Conservation (phyloP, 2,888 invertebrate species). For the Drosophila peninsularis region DNA sequence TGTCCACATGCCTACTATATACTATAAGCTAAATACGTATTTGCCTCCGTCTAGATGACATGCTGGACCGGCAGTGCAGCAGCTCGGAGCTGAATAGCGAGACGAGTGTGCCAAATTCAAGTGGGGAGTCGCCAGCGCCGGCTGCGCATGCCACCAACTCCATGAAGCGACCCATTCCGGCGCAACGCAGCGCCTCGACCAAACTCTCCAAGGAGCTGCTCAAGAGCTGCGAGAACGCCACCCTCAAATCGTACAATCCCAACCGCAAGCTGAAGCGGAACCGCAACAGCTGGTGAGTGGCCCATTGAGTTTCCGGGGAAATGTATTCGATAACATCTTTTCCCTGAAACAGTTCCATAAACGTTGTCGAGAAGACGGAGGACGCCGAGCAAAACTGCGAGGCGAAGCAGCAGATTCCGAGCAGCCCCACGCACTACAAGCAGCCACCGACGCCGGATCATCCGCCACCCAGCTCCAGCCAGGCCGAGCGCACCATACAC, state of each 20-base stretch:
- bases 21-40: not conserved
- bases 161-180: slow-evolving; percentile 80
- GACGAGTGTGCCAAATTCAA: slow-evolving; percentile 72
- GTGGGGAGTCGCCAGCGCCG: slow-evolving; percentile 69
- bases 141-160: slow-evolving; percentile 59
- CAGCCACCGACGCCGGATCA: slow-evolving; percentile 98
- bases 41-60: slow-evolving; percentile 60
- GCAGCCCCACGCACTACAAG: slow-evolving; percentile 94
- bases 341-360: slow-evolving; percentile 56
- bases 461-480: slow-evolving; percentile 95
- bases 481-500: slow-evolving; percentile 95
- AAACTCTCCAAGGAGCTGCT: slow-evolving; percentile 72
- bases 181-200: slow-evolving; percentile 69
- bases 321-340: too few relatives aligned
- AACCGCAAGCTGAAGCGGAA: slow-evolving; percentile 84
- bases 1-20: not conserved
- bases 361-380: slow-evolving; percentile 59
- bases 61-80: slow-evolving; percentile 77
- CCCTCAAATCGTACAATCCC: slow-evolving; percentile 84
- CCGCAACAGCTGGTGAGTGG: slow-evolving; percentile 82
- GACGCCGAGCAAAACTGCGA: slow-evolving; percentile 77
- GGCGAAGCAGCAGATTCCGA: slow-evolving; percentile 86
- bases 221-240: slow-evolving; percentile 75
- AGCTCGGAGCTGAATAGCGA: slow-evolving; percentile 73
- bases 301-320: too few relatives aligned